Evolutionary conservation across 2,888 invertebrate genomes (phyloP).

Genomic region (Odontocolon sp.): DNA sequence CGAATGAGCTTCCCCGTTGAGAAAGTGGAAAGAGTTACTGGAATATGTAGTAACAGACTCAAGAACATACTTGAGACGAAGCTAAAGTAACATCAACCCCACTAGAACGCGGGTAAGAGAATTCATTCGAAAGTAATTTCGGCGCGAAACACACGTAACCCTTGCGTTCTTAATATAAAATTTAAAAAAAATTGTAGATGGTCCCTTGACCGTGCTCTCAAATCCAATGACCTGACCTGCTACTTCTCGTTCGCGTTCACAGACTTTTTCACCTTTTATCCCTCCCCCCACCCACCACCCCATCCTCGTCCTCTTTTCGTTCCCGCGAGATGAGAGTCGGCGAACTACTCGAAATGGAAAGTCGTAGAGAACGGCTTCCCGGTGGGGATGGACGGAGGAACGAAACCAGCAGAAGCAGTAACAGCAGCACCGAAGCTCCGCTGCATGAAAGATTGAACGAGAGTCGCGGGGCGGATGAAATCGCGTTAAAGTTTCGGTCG

Average conservation of each 20-base stretch:
- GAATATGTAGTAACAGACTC: not conserved
- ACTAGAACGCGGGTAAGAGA: conserved; percentile 4
- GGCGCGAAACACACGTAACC: conserved; percentile 4
- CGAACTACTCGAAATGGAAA: conserved; percentile 12
- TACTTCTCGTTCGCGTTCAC: conserved; percentile 7
- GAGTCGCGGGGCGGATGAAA: conserved; percentile 31
- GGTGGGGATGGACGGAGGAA: conserved; percentile 2
- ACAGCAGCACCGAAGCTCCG: conserved; percentile 17
- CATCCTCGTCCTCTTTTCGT: not conserved
- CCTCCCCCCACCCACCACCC: too few relatives aligned
- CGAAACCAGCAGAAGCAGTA: conserved; percentile 20
- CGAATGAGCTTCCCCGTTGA: not conserved
- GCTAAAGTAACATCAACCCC: not conserved
- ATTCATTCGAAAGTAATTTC: conserved; percentile 53
- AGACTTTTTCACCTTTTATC: not conserved
- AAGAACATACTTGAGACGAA: too few relatives aligned
- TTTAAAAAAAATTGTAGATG: conserved; percentile 12
- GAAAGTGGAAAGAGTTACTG: not conserved
- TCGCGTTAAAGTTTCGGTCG: conserved; percentile 51
- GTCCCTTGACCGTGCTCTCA: conserved; percentile 27
- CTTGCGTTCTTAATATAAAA: conserved; percentile 37
- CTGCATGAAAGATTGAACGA: conserved; percentile 51
- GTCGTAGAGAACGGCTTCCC: conserved; percentile 19
- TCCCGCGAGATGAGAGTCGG: conserved; percentile 3
- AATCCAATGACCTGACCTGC: conserved; percentile 25